Evolutionary conservation across 2,113 vertebrate genomes (phyloP).

Genomic region (Ictalurus punctatus): DNA sequence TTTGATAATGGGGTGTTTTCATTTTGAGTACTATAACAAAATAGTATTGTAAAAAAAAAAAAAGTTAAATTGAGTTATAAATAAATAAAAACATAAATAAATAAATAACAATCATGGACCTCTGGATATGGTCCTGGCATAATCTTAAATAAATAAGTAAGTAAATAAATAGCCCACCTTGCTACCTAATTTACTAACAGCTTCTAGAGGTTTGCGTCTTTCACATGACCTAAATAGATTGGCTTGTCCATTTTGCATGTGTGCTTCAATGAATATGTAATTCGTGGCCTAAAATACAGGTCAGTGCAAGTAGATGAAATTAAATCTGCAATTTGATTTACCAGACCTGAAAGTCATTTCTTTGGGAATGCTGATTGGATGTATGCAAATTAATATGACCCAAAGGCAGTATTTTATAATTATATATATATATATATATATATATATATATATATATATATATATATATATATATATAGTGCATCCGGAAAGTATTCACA

Average conservation of each 20-base stretch:
- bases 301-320: background rate
- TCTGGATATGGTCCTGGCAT: background rate
- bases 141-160: background rate
- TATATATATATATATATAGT: too few species aligned
- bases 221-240: background rate
- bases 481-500: too few species aligned
- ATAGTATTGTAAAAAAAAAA: too few species aligned
- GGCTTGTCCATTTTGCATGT: background rate
- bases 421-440: too few species aligned
- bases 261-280: background rate
- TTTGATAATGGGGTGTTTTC: too few species aligned
- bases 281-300: background rate
- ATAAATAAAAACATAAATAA: background rate
- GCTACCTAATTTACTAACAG: background rate
- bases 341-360: background rate
- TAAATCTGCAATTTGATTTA: background rate
- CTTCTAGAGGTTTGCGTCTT: background rate
- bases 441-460: too few species aligned
- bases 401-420: background rate
- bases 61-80: background rate
- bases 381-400: background rate
- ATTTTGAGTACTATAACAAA: too few species aligned
- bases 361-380: background rate
- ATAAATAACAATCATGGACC: background rate
- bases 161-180: background rate